Percentiles rank a stretch among this genome's conserved stretches.
These are phyloP conservation scores for Sinocyclocheilus maitianheensis DNA, from an alignment of 2,113 vertebrate species.

Conservation along the genomic window DNA sequence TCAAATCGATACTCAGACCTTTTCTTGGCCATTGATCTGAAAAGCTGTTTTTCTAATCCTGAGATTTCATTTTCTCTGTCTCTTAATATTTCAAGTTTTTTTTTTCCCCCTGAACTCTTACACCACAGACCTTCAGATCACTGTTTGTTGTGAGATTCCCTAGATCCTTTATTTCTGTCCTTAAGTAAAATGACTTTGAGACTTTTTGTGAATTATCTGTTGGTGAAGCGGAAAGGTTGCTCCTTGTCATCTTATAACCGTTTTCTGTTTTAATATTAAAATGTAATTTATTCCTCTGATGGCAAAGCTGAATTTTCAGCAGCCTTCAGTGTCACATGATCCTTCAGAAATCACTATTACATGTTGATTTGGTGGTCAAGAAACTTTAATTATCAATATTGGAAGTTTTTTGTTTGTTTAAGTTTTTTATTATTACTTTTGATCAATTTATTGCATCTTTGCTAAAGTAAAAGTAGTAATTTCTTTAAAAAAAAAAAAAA, in stretches of 20 bases:
- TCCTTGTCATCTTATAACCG: background rate
- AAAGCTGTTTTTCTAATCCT: constrained; percentile 57
- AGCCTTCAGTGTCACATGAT: background rate
- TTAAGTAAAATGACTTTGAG: background rate
- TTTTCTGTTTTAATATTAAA: background rate
- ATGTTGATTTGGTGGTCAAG: background rate
- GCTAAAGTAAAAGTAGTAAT: background rate
- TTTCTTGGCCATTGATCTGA: constrained; percentile 66
- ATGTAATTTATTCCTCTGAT: background rate
- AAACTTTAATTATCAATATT: background rate
- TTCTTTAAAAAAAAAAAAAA: background rate
- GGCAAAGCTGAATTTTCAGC: background rate
- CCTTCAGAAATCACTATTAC: background rate
- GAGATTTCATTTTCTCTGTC: constrained; percentile 45
- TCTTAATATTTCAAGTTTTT: constrained; percentile 13
- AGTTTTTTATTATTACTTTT: too few species aligned
- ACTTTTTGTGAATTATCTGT: background rate
- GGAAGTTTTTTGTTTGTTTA: too few species aligned
- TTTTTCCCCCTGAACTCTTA: constrained; percentile 13
- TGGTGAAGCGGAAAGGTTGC: background rate
- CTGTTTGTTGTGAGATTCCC: background rate
- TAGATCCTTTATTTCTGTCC: background rate
- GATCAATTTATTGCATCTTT: background rate
- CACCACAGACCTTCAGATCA: constrained; percentile 18
- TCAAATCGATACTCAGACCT: constrained; percentile 71